Conservation (phyloP, 2,797 vertebrate genomes). For the Pangasius djambal region DNA sequence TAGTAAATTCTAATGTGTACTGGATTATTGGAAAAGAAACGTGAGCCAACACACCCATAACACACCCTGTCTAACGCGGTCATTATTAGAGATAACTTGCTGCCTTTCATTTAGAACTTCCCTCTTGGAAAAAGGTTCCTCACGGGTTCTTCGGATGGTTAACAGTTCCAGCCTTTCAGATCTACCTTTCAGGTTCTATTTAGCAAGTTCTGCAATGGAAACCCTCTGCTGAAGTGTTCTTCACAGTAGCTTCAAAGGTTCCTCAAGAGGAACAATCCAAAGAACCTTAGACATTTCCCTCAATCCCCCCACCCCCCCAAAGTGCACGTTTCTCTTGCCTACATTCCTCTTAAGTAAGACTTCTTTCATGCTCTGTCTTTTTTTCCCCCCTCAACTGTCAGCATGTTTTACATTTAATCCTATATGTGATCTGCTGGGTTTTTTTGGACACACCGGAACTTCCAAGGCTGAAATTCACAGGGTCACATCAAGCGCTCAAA, state of each 20-base stretch:
- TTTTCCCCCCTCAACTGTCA: background rate
- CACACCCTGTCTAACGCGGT: background rate
- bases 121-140: background rate
- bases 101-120: background rate
- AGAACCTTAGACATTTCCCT: background rate
- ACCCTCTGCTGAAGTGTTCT: background rate
- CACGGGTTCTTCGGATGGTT: background rate
- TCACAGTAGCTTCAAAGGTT: background rate
- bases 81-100: background rate
- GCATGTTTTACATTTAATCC: background rate
- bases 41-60: background rate
- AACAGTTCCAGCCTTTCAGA: background rate
- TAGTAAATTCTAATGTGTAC: background rate
- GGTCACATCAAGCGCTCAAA: too few relatives aligned
- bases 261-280: background rate
- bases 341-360: background rate
- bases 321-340: background rate
- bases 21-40: background rate
- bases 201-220: background rate
- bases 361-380: background rate
- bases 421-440: background rate
- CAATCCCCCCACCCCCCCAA: background rate
- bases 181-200: background rate
- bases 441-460: background rate
- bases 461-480: background rate